Conservation (phyloP, 2,888 invertebrate species). For the Brassicogethes aeneus region DNA sequence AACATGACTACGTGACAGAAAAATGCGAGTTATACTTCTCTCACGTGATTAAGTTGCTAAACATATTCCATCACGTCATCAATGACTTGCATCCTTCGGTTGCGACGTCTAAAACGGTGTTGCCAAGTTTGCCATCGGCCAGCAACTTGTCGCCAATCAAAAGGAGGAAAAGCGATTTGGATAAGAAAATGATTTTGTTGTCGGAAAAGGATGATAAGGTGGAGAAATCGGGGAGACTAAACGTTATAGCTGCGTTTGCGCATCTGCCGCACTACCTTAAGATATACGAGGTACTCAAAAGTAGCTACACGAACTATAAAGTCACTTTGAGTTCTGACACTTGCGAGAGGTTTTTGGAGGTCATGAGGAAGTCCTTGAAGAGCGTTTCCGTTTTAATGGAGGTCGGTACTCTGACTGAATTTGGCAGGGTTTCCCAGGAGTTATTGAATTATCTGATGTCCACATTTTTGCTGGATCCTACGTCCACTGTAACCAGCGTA, state of each 20-base stretch:
- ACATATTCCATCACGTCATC: slow-evolving; percentile 66
- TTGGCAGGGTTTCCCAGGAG: slow-evolving; percentile 70
- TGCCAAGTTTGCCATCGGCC: slow-evolving; percentile 46
- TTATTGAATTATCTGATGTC: slow-evolving; percentile 65
- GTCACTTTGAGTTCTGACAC: slow-evolving; percentile 71
- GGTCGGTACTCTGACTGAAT: slow-evolving; percentile 58
- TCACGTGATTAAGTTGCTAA: slow-evolving; percentile 61
- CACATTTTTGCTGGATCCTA: slow-evolving; percentile 61
- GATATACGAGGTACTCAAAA: slow-evolving; percentile 71
- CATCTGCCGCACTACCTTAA: slow-evolving; percentile 75
- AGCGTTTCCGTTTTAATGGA: slow-evolving; percentile 63
- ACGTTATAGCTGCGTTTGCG: slow-evolving; percentile 53
- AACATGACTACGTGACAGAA: slow-evolving; percentile 40
- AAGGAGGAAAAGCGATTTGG: slow-evolving; percentile 36
- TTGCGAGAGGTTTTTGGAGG: slow-evolving; percentile 63
- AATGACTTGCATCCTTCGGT: slow-evolving; percentile 56
- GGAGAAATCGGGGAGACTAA: slow-evolving; percentile 30
- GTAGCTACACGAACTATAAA: slow-evolving; percentile 82
- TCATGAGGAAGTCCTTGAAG: slow-evolving; percentile 55
- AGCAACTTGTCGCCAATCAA: slow-evolving; percentile 42
- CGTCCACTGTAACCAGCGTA: slow-evolving; percentile 62
- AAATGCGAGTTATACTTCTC: slow-evolving; percentile 56
- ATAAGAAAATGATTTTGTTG: slow-evolving; percentile 26
- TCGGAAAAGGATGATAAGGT: slow-evolving; percentile 32
- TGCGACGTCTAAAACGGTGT: slow-evolving; percentile 43